A percentile compares a stretch with the other conserved stretches of the same genome.
Conservation (phyloP, 2,113 vertebrate genomes). For the Sceloporus undulatus region DNA sequence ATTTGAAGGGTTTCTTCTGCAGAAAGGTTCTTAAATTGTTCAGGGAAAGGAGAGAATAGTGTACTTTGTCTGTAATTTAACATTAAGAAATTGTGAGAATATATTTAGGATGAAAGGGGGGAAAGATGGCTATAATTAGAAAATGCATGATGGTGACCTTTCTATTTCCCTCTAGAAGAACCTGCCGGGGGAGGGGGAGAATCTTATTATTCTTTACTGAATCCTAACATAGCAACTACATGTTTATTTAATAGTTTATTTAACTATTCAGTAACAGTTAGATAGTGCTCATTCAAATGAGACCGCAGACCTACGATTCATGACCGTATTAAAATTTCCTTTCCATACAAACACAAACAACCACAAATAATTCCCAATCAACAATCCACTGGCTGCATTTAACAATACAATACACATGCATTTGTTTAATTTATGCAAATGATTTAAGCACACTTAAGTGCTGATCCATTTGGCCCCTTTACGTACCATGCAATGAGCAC, state of each 20-base stretch:
- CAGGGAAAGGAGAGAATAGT: conserved; percentile 13
- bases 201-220: conserved; percentile 15
- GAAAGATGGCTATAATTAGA: conserved; percentile 24
- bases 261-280: too few relatives aligned
- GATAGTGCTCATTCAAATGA: too few relatives aligned
- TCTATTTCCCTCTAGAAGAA: conserved; percentile 38
- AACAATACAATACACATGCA: too few relatives aligned
- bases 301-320: too few relatives aligned
- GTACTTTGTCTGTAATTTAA: conserved; percentile 30
- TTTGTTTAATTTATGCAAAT: too few relatives aligned
- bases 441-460: too few relatives aligned
- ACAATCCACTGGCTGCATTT: too few relatives aligned
- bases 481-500: not conserved
- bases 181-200: not conserved
- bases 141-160: conserved; percentile 37
- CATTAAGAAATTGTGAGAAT: conserved; percentile 46
- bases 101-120: conserved; percentile 33
- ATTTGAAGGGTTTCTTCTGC: conserved; percentile 30
- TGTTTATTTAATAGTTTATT: too few relatives aligned
- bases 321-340: too few relatives aligned
- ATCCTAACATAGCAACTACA: not conserved
- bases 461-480: too few relatives aligned
- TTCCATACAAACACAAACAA: too few relatives aligned
- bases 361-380: too few relatives aligned
- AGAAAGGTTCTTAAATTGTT: conserved; percentile 44